phyloP scores from a whole-genome alignment of 2,113 vertebrate genomes.

The Caloenas nicobarica region DNA sequence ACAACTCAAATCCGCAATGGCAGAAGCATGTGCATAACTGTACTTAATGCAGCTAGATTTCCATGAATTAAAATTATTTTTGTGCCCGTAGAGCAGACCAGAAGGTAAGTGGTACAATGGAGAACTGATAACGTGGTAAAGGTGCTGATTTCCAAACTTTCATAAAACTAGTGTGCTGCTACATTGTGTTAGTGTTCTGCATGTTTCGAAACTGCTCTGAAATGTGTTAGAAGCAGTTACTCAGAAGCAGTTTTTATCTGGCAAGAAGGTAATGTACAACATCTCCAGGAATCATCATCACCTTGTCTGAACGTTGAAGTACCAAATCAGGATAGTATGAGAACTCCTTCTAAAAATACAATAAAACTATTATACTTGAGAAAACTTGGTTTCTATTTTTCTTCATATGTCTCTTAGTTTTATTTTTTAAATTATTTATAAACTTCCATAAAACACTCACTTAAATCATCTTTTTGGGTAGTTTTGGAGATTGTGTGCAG shows the following conservation, averaged over 20 bases:
- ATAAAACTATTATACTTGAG: background rate
- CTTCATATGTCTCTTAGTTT: background rate
- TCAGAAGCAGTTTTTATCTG: background rate
- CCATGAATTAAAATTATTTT: background rate
- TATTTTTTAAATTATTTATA: background rate
- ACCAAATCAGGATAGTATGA: background rate
- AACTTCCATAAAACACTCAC: background rate
- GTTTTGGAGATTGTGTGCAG: background rate
- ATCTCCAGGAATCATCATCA: background rate
- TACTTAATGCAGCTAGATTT: background rate
- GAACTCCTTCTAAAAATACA: background rate
- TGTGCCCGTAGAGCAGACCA: background rate
- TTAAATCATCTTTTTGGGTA: background rate
- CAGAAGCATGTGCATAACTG: background rate
- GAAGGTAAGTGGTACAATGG: background rate
- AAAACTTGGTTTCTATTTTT: background rate
- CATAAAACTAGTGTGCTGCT: background rate
- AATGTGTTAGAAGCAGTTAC: background rate
- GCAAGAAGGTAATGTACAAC: background rate
- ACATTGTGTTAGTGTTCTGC: background rate
- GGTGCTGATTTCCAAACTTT: background rate
- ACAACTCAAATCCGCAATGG: background rate
- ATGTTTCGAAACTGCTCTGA: background rate
- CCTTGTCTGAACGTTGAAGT: background rate
- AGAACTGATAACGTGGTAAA: background rate